phyloP scores from a whole-genome alignment of 2,113 vertebrate genomes.

The Sturnus vulgaris region DNA sequence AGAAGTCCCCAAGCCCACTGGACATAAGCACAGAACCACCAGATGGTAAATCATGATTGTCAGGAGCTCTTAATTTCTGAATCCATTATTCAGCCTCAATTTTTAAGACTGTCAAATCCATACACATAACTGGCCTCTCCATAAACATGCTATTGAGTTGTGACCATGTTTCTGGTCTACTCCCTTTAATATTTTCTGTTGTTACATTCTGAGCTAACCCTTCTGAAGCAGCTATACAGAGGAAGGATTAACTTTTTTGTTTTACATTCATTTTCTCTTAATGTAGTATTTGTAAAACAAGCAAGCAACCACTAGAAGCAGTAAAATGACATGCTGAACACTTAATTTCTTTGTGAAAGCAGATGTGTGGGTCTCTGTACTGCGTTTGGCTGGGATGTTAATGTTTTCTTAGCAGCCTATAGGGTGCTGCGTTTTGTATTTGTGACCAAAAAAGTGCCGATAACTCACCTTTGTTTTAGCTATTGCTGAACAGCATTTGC shows the following conservation, averaged over 20 bases:
- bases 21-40: not conserved
- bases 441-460: not conserved
- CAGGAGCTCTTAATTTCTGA: not conserved
- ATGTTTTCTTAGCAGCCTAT: not conserved
- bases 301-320: not conserved
- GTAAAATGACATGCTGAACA: not conserved
- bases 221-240: not conserved
- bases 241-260: not conserved
- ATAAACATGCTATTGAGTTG: not conserved
- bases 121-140: not conserved
- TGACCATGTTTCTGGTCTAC: not conserved
- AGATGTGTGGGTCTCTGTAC: not conserved
- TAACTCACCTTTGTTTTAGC: not conserved
- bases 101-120: not conserved
- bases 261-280: not conserved
- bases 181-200: not conserved
- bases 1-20: not conserved
- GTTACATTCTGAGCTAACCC: not conserved
- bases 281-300: not conserved
- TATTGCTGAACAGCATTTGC: not conserved
- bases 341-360: not conserved
- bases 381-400: not conserved
- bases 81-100: not conserved
- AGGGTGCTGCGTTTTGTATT: not conserved
- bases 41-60: not conserved